A percentile compares a stretch with the other conserved stretches of the same genome.
phyloP scores from a whole-genome alignment of 1,140 invertebrate genomes.

The Ctenoplectra terminalis region DNA sequence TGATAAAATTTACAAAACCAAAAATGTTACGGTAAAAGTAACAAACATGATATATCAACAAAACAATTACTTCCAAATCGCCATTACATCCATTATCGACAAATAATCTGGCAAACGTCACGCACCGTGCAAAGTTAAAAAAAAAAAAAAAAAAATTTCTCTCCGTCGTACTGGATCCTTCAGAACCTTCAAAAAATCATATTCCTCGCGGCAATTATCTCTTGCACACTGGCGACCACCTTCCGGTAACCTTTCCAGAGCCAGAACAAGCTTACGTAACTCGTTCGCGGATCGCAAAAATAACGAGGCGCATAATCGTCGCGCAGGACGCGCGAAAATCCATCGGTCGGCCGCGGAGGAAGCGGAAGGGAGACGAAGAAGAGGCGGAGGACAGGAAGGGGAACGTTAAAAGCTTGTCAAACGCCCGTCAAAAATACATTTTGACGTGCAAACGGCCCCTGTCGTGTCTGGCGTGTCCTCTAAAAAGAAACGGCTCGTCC shows the following conservation, averaged over 20 bases:
- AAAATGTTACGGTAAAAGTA: no score
- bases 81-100: no score
- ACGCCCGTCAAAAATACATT: conserved; percentile 43
- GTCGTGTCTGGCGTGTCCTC: conserved; percentile 4
- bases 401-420: conserved; percentile 48
- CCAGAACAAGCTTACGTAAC: conserved; percentile 25
- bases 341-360: not conserved
- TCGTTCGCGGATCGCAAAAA: not conserved
- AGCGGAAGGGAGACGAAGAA: not conserved
- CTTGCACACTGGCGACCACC: not conserved
- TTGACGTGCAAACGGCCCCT: not conserved
- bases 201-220: not conserved
- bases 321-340: conserved; percentile 14
- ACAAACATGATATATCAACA: no score
- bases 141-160: not conserved
- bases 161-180: no score
- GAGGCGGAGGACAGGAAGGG: not conserved
- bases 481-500: conserved; percentile 39
- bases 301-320: not conserved
- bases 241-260: conserved; percentile 29
- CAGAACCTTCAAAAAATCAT: no score
- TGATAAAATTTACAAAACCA: no score
- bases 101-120: no score
- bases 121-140: no score
- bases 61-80: no score